Evolutionary conservation across 1,140 invertebrate species (phyloP).

Genomic region (Arion vulgaris): DNA sequence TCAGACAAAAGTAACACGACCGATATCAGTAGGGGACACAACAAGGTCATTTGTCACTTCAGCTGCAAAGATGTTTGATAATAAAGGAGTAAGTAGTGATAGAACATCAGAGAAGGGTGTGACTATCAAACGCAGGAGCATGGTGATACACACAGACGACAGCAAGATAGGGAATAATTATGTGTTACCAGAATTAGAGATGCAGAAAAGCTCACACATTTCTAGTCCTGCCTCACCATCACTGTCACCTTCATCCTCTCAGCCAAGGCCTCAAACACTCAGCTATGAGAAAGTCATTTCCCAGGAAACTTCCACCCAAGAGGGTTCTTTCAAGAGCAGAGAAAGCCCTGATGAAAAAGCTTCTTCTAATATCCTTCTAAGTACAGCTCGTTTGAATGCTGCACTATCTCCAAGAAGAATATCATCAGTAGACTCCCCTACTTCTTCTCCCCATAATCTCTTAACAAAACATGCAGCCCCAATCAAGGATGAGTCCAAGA

Average conservation of each 20-base stretch:
- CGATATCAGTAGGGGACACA: neutral
- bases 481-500: neutral
- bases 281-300: neutral
- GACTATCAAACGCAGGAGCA: neutral
- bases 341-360: neutral
- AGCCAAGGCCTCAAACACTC: neutral
- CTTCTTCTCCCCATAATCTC: neutral
- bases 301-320: neutral
- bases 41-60: constrained; percentile 14
- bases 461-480: neutral
- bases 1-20: constrained; percentile 6
- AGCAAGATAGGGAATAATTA: constrained; percentile 30
- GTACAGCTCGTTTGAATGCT: constrained; percentile 23
- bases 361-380: neutral
- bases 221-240: neutral
- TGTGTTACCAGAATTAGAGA: constrained; percentile 25
- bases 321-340: neutral
- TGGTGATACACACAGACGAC: neutral
- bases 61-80: constrained; percentile 33
- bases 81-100: constrained; percentile 6
- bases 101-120: neutral
- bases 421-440: constrained; percentile 7
- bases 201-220: constrained; percentile 11
- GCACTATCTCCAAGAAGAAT: constrained; percentile 24
- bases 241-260: neutral